Evolutionary conservation across 2,888 invertebrate genomes (phyloP).

Genomic region (Suillia variegata): DNA sequence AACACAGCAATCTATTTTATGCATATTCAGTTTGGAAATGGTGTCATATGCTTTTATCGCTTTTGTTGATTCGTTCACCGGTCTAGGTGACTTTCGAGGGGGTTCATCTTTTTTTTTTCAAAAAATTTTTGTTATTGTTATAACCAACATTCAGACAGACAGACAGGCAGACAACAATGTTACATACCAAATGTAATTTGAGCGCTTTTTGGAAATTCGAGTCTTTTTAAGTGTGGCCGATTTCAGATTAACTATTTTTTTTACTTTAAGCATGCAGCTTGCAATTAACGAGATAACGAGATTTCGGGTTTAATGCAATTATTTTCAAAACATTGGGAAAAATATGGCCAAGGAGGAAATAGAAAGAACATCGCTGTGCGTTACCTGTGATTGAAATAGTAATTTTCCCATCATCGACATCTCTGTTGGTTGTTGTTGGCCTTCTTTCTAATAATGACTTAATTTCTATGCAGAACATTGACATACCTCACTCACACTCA

Average conservation of each 20-base stretch:
- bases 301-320: neutral
- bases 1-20: constrained; percentile 29
- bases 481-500: constrained; percentile 13
- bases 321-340: too few relatives aligned
- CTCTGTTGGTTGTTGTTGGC: too few relatives aligned
- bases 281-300: constrained; percentile 8
- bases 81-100: neutral
- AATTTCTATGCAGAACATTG: constrained; percentile 23
- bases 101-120: neutral
- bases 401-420: too few relatives aligned
- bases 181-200: neutral
- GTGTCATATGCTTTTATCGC: constrained; percentile 41
- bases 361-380: too few relatives aligned
- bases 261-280: neutral
- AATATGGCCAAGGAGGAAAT: too few relatives aligned
- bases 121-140: too few relatives aligned
- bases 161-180: neutral
- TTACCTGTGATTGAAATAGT: too few relatives aligned
- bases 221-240: neutral
- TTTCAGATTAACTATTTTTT: neutral
- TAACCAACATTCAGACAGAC: neutral
- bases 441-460: constrained; percentile 19
- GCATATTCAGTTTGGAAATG: constrained; percentile 25
- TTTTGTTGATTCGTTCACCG: constrained; percentile 23
- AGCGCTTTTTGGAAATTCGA: neutral